Evolutionary conservation across 2,113 vertebrate genomes (phyloP).

Genomic region (Pollimyrus isidori): DNA sequence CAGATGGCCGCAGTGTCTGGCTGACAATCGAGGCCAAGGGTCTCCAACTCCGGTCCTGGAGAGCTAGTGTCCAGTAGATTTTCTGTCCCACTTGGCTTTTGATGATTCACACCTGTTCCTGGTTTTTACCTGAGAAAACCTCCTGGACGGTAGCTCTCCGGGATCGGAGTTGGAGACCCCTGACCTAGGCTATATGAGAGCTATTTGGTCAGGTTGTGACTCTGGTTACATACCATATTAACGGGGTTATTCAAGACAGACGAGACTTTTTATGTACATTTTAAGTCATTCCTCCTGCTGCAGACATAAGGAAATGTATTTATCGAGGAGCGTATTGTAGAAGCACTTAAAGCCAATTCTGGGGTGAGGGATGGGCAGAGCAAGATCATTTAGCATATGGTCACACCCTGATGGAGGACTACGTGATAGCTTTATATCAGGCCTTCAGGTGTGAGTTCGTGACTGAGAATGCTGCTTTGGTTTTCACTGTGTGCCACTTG

Average conservation of each 20-base stretch:
- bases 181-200: not conserved
- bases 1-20: not conserved
- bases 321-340: not conserved
- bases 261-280: not conserved
- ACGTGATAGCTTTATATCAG: not conserved
- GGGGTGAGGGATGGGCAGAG: not conserved
- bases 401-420: not conserved
- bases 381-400: not conserved
- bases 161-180: no score
- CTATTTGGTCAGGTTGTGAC: not conserved
- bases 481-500: not conserved
- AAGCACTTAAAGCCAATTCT: not conserved
- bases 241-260: no score
- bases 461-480: not conserved
- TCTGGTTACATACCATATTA: not conserved
- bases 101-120: no score
- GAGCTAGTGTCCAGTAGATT: no score
- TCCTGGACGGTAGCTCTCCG: no score
- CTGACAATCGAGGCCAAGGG: not conserved
- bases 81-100: no score
- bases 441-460: not conserved
- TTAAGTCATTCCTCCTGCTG: not conserved
- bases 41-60: no score
- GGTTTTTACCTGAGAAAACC: no score
- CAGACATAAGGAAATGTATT: not conserved